A percentile compares a stretch with the other conserved stretches of the same genome.
phyloP scores from a whole-genome alignment of 2,797 vertebrate species.

The Amazona finschi region DNA sequence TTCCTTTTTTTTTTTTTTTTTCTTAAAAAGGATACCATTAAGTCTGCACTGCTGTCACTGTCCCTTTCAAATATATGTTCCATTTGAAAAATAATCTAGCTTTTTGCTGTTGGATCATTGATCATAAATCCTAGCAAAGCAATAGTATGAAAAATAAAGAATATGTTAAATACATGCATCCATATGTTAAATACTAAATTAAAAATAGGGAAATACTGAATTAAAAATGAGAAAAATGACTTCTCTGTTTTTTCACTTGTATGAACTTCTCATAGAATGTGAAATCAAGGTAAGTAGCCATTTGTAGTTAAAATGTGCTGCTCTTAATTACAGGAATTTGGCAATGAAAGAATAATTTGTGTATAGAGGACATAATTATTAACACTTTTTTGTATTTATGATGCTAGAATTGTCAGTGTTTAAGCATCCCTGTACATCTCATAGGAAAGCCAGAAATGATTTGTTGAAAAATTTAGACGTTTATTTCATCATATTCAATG shows the following conservation, averaged over 20 bases:
- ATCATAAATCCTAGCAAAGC: neutral
- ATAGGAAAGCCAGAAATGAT: conserved; percentile 26
- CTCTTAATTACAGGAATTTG: neutral
- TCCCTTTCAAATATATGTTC: neutral
- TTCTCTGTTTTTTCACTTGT: neutral
- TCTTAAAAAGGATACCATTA: neutral
- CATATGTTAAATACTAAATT: neutral
- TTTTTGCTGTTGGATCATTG: neutral
- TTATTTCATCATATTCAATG: conserved; percentile 57
- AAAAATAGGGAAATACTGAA: neutral
- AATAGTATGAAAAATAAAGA: neutral
- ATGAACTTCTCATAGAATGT: neutral
- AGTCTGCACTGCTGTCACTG: neutral
- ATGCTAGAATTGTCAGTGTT: neutral
- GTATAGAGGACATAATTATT: neutral
- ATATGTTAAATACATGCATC: neutral
- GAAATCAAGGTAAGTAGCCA: neutral
- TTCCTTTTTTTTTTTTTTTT: neutral
- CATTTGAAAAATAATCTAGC: neutral
- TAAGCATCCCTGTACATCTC: conserved; percentile 20
- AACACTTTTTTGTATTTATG: neutral
- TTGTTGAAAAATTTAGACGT: conserved; percentile 51
- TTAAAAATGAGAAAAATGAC: neutral
- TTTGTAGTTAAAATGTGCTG: neutral
- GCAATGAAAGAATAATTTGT: neutral